Conservation (phyloP, 2,797 vertebrate species). For the Phoeniculus purpureus region DNA sequence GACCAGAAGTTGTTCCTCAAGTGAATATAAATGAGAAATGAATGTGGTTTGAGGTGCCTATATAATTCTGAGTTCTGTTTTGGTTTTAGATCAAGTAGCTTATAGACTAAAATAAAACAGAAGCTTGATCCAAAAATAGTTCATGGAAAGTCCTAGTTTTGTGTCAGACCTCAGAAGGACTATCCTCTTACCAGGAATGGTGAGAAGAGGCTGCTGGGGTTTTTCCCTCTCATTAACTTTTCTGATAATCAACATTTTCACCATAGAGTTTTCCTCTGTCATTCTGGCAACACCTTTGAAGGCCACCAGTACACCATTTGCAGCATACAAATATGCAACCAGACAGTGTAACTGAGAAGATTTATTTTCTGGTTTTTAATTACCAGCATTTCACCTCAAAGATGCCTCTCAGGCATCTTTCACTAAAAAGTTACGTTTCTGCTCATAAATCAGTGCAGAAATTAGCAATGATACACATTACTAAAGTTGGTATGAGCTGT, state of each 20-base stretch:
- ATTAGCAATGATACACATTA: not conserved
- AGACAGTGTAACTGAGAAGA: not conserved
- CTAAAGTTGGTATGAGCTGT: not conserved
- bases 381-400: not conserved
- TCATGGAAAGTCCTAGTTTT: not conserved
- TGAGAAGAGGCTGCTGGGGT: not conserved
- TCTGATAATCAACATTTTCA: not conserved
- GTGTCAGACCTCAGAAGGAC: not conserved
- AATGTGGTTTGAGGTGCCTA: not conserved
- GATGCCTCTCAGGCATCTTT: not conserved
- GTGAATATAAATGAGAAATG: slow-evolving; percentile 43
- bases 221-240: not conserved
- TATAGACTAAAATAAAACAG: not conserved
- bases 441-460: not conserved
- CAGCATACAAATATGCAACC: not conserved
- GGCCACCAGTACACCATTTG: not conserved
- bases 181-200: not conserved
- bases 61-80: not conserved
- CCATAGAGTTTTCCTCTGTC: not conserved
- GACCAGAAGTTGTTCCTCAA: slow-evolving; percentile 14
- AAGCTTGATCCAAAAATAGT: not conserved
- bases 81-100: not conserved
- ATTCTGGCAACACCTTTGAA: not conserved
- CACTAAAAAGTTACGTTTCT: not conserved
- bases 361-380: not conserved